Base-by-base conservation (phyloP, 2,113 vertebrate species). In the Vombatus ursinus region DNA sequence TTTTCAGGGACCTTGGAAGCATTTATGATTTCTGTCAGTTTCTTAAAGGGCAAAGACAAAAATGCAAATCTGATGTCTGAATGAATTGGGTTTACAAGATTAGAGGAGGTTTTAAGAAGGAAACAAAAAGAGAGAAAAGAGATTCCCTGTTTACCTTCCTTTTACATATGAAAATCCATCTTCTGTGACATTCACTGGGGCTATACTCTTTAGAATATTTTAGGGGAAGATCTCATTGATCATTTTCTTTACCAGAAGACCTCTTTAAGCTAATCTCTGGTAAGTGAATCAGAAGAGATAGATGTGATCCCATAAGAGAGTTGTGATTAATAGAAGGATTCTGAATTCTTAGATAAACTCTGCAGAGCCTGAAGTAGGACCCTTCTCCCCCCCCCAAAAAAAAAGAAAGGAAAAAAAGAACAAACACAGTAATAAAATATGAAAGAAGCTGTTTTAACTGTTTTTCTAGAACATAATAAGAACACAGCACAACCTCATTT, bases 41-140 rank as follows among this genome's bases (percentile, higher is more conserved):
- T 95, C 54, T 93, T 91, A 95, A 96, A 95, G 68, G 90, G 91
- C 52, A 92, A 94, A 93, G 9, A 0, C 47, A 96, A 84, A 94
- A 91, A 68, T 37, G 24, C 23, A 93, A 57, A 54, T n/a, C 68
- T 24, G 47, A 95, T 95, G 49, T 50, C 6, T 54, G 50, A 90
- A 9, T 92, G 12, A 92, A 93, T 94, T 11, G 49, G 3, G 0
- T 90, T 90, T 91, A 90, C 37, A 48, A 90, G 10, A 93, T 52
- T 93, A 47, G 2, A 92, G 93, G 12, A 54, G 68, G n/a, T 44
- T 93, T 97, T 90, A 84, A 19, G 50, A 47, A 92, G 84, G n/a
- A 31, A 91, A 77, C 5, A 7, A 90, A 91, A 51, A 94, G 2
- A 23, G 54, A 4, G 10, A 37, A 91, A 50, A 26, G 91, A 77